Conservation (phyloP, 2,797 vertebrate species). For the Podargus strigoides region DNA sequence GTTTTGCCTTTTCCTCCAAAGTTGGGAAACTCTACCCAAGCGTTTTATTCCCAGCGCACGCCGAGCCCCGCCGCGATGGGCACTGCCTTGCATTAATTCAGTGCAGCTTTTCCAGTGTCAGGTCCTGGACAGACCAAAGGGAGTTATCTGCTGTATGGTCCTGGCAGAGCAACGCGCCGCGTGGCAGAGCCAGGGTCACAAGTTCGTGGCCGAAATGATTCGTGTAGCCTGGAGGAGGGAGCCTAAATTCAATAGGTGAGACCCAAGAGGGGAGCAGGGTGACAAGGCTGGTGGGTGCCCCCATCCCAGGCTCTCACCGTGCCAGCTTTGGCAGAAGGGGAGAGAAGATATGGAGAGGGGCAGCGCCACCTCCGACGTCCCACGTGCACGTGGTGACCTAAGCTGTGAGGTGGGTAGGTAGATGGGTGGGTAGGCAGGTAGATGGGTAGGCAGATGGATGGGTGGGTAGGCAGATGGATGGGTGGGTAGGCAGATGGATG, state of each 20-base stretch:
- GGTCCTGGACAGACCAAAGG: not conserved
- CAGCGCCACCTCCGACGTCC: not conserved
- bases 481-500: no score
- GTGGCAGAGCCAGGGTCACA: not conserved
- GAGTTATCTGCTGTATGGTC: slow-evolving; percentile 11
- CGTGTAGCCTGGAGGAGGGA: slow-evolving; percentile 25
- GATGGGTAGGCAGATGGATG: no score
- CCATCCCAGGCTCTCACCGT: not conserved
- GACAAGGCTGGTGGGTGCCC: not conserved
- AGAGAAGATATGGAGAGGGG: not conserved
- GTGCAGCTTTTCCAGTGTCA: slow-evolving; percentile 37
- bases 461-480: no score
- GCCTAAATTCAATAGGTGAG: not conserved
- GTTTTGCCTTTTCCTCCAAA: not conserved
- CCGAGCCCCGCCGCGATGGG: not conserved
- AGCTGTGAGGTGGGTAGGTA: no score
- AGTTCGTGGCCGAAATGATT: slow-evolving; percentile 40
- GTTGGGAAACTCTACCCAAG: slow-evolving; percentile 32
- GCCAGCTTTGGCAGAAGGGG: not conserved
- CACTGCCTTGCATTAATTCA: slow-evolving; percentile 22
- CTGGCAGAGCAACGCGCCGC: not conserved
- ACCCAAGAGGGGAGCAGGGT: not conserved
- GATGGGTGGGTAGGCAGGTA: no score
- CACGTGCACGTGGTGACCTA: not conserved
- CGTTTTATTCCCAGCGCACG: not conserved